phyloP scores from a whole-genome alignment of 1,140 invertebrate genomes.

The Drosophila arawakana region DNA sequence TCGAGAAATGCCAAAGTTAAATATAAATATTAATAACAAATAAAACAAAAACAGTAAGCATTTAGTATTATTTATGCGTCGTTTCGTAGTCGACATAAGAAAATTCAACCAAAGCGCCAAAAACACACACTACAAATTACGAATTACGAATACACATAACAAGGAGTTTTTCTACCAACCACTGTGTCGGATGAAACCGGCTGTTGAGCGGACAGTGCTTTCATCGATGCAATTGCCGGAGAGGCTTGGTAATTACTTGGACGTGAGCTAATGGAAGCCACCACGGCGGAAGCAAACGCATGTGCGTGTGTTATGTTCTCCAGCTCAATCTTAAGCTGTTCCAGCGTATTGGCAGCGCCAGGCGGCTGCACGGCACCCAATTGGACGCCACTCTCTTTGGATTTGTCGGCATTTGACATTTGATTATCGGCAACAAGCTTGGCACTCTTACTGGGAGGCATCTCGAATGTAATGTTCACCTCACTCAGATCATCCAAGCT shows the following conservation, averaged over 20 bases:
- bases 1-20: conserved; percentile 7
- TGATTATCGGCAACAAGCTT: conserved; percentile 13
- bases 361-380: conserved; percentile 63
- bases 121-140: conserved; percentile 26
- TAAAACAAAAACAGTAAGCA: conserved; percentile 26
- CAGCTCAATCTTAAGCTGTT: conserved; percentile 86
- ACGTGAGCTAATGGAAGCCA: conserved; percentile 69
- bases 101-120: conserved; percentile 31
- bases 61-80: conserved; percentile 23
- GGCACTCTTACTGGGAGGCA: conserved; percentile 60
- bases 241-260: conserved; percentile 60
- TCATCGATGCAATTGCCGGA: conserved; percentile 60
- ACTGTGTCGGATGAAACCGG: conserved; percentile 39
- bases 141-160: conserved; percentile 34
- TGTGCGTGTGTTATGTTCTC: conserved; percentile 86
- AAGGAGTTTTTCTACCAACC: conserved; percentile 54
- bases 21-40: conserved; percentile 43
- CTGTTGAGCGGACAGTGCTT: conserved; percentile 51
- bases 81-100: conserved; percentile 10
- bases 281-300: conserved; percentile 76
- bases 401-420: conserved; percentile 46
- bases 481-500: conserved; percentile 70
- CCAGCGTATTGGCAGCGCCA: conserved; percentile 85
- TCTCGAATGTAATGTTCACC: conserved; percentile 76
- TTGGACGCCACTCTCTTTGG: conserved; percentile 55